Percentiles rank a stretch among this genome's conserved stretches.
These are phyloP conservation scores for Myotis myotis DNA, from an alignment of 2,797 vertebrate species.

Conservation along the genomic window DNA sequence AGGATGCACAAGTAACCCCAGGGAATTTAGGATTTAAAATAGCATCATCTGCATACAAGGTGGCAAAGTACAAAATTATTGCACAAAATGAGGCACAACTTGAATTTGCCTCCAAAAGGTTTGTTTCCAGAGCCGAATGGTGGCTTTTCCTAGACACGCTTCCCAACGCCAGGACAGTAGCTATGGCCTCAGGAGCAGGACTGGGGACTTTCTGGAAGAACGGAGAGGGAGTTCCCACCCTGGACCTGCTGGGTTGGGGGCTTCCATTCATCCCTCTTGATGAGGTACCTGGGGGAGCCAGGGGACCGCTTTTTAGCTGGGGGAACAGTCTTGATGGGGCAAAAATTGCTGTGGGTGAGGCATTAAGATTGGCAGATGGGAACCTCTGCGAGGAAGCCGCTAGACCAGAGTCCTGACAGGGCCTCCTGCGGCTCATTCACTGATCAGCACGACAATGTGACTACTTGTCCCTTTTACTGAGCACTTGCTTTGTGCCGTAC, in stretches of 20 bases:
- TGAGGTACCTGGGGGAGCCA: neutral
- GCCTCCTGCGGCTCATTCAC: neutral
- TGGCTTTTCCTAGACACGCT: neutral
- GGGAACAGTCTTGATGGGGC: neutral
- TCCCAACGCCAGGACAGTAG: neutral
- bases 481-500: neutral
- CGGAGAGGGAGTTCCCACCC: rapidly evolving
- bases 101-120: neutral
- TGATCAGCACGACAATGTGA: neutral
- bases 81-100: neutral
- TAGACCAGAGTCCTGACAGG: neutral
- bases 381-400: neutral
- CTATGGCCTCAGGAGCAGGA: no score
- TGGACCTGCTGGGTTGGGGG: neutral
- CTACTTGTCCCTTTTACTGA: neutral
- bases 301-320: neutral
- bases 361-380: neutral
- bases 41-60: neutral
- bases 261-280: neutral
- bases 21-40: neutral
- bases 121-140: neutral
- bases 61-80: neutral
- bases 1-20: neutral
- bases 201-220: neutral
- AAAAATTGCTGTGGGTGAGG: neutral